Base-by-base conservation (phyloP, 2,113 vertebrate species). In the Egretta garzetta region DNA sequence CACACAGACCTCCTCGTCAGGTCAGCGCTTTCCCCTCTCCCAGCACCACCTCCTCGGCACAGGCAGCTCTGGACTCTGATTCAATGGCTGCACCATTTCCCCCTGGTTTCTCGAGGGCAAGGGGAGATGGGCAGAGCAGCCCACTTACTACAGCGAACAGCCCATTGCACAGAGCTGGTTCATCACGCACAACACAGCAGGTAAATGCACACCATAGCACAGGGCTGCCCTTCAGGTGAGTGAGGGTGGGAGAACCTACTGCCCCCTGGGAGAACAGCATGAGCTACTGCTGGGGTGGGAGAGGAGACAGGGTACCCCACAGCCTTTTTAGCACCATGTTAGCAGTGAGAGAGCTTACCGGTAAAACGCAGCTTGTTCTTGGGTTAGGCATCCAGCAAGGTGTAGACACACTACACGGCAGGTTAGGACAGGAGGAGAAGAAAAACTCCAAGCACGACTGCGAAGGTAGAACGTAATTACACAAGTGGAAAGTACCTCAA, bases 161-260 rank as follows among this genome's bases (percentile, higher is more conserved):
- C 53, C 35, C 6, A 2, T 4, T 22, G 62, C 80, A 49, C 82
- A 73, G 67, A 66, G 14, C 5, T 7, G 17, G 9, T 26, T 41
- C 33, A 20, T 18, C 19, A 21, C 7, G 6, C 0, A 1, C 56
- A 59, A 43, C 45, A 8, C 33, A 39, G 82, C 52, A 59, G 9
- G 41, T 14, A 41, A 26, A 52, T 0, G 7, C 56, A 62, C 28
- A 66, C 7, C 16, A 18, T 1, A n/a, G 39, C 17, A 14, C 32
- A 52, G 27, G 43, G 58, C 35, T 79, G 58, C 56, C 21, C 15
- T 4, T 5, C 66, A 15, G 7, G 8, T 2, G 8, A 55, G 43
- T 1, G 1, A 64, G 53, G 10, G 37, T 4, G 14, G 35, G 37
- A n/a, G 14, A 58, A 50, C 8, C 53, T 45, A 2, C 75, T 4